Base-by-base conservation (phyloP, 2,113 vertebrate genomes). In the Dromiciops gliroides region DNA sequence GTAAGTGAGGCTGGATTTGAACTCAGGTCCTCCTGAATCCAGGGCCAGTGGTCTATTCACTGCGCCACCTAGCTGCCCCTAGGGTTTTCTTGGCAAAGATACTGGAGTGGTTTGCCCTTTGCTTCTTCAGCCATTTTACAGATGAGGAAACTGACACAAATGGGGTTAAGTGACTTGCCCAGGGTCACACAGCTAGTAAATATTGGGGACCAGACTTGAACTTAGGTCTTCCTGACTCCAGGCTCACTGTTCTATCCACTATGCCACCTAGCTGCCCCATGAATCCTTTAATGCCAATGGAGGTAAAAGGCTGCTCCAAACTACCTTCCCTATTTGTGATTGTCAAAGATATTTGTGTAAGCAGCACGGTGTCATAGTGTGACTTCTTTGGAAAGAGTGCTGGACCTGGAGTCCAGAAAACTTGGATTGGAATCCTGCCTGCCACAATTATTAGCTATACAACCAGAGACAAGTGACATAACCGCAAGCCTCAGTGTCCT, bases 261-360 rank as follows among this genome's bases (percentile, higher is more conserved):
- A 14, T 16, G 19, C 37, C 37, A 44, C n/a, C 19, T 44, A 44
- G n/a, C 16, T n/a, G n/a, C n/a, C n/a, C n/a, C 16, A 44, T 83
- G 67, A 83, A 83, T 19, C 12, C 37, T 44, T 83, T 83, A 44
- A 83, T 83, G 67, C n/a, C n/a, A 44, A 44, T 83, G 7, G 19
- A 83, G n/a, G 7, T 44, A 83, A 83, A 83, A 19, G n/a, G 7
- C n/a, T 44, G 67, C 67, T 83, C 95, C 93, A 93, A 94, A 28
- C 90, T 88, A 90, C 49, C 91, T 95, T 93, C 56, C 92, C 95
- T 97, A 93, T 95, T 96, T 97, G n/a, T 91, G 10, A 95, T 95
- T 92, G 49, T 91, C 94, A 95, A 95, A 37, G 93, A 88, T 90
- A 95, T 94, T 60, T 89, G 53, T 94, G 89, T 94, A 51, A 23